These are phyloP conservation scores for Drosophila parvula DNA, from an alignment of 1,140 invertebrate species.

Conservation along the genomic window DNA sequence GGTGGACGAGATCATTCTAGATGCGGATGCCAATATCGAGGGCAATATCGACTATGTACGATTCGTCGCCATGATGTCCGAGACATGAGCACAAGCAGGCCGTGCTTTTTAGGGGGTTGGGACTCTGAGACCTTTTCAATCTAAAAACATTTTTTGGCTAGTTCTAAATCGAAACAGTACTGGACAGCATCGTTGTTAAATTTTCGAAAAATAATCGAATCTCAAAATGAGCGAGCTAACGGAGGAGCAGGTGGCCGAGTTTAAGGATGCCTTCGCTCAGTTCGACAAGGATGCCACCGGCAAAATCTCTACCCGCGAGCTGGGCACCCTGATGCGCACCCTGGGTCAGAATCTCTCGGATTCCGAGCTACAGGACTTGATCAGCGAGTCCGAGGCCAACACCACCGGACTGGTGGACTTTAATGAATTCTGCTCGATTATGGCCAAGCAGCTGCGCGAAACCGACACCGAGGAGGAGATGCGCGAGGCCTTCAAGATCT, in stretches of 20 bases:
- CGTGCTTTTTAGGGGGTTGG: not conserved
- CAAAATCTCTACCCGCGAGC: slow-evolving; percentile 94
- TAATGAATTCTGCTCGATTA: slow-evolving; percentile 53
- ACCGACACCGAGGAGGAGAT: slow-evolving; percentile 63
- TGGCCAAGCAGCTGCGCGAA: slow-evolving; percentile 51
- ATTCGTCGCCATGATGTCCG: slow-evolving; percentile 55
- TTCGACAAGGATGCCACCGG: slow-evolving; percentile 98
- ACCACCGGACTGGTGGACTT: slow-evolving; percentile 55
- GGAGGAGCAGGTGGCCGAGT: slow-evolving; percentile 70
- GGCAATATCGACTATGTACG: slow-evolving; percentile 60
- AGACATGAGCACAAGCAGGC: slow-evolving; percentile 23
- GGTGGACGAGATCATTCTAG: slow-evolving; percentile 54
- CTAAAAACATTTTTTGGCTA: slow-evolving; percentile 6
- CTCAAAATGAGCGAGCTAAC: slow-evolving; percentile 31
- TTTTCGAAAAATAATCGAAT: not conserved
- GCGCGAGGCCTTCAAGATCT: slow-evolving; percentile 70
- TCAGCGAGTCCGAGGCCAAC: slow-evolving; percentile 51
- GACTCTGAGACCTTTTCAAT: not conserved
- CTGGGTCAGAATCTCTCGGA: slow-evolving; percentile 65
- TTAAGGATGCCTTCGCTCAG: slow-evolving; percentile 86
- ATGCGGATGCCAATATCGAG: slow-evolving; percentile 58
- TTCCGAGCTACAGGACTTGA: slow-evolving; percentile 54
- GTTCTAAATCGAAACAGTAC: slow-evolving; percentile 13
- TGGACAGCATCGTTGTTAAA: not conserved
- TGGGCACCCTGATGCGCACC: slow-evolving; percentile 94